Evolutionary conservation across 2,797 vertebrate species (phyloP).

Genomic region (Danio albolineatus): DNA sequence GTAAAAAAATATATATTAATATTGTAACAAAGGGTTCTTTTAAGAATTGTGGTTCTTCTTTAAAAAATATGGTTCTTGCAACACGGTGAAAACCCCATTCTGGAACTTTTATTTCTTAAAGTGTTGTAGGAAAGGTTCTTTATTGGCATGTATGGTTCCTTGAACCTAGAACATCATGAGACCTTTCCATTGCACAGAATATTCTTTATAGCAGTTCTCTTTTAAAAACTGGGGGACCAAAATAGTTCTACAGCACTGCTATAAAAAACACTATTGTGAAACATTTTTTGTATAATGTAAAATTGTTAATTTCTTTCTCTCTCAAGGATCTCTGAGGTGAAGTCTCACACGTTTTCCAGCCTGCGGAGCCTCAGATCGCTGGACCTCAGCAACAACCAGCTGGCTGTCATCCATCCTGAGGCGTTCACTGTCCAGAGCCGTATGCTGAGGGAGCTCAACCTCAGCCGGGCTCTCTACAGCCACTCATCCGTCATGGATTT

Average conservation of each 20-base stretch:
- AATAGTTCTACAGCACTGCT: no score
- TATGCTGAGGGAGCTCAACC: constrained; percentile 80
- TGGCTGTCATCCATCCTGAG: constrained; percentile 77
- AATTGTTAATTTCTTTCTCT: constrained; percentile 1
- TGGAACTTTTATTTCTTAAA: background rate
- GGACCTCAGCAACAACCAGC: constrained; percentile 82
- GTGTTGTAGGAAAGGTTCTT: background rate
- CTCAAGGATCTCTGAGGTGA: constrained; percentile 76
- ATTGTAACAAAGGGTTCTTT: background rate
- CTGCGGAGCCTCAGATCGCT: constrained; percentile 78
- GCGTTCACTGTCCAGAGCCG: constrained; percentile 74
- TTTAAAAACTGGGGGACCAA: no score
- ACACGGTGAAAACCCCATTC: background rate
- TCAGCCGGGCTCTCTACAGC: constrained; percentile 81
- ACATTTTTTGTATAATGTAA: background rate
- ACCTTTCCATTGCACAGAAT: no score
- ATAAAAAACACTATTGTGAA: no score
- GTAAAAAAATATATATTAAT: no score
- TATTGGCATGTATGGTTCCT: no score
- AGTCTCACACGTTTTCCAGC: constrained; percentile 74
- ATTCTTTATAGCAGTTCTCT: no score
- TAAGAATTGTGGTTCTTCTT: no score
- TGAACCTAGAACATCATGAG: no score
- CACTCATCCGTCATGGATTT: constrained; percentile 72
- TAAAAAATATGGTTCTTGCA: background rate